A percentile compares a stretch with the other conserved stretches of the same genome.
Conservation (phyloP, 2,797 vertebrate species). For the Arrhamphus sclerolepis region DNA sequence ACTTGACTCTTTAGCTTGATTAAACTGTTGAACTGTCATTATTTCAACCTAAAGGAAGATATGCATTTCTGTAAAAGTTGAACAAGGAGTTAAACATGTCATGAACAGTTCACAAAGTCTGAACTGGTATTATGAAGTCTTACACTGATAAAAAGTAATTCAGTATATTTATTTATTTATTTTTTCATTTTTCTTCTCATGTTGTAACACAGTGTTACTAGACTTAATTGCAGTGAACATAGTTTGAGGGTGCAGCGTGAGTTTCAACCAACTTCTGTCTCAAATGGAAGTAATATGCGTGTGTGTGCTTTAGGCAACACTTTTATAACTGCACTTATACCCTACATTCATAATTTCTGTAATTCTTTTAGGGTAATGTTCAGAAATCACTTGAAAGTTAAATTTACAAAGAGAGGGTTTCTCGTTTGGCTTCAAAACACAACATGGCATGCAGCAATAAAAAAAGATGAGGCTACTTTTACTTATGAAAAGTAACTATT, state of each 20-base stretch:
- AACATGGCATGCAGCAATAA: too few species aligned
- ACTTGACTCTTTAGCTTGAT: constrained; percentile 47
- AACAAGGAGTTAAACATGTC: constrained; percentile 25
- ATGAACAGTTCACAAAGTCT: constrained; percentile 26
- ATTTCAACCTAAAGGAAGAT: constrained; percentile 21
- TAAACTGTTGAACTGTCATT: constrained; percentile 24
- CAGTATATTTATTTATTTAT: background rate
- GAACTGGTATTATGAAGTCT: constrained; percentile 5
- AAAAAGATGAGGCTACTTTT: too few species aligned
- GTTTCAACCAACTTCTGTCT: background rate
- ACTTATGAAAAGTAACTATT: too few species aligned
- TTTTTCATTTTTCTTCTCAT: constrained; percentile 7
- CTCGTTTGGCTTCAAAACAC: too few species aligned
- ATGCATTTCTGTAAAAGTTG: constrained; percentile 30
- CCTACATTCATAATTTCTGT: too few species aligned
- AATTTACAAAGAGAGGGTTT: too few species aligned
- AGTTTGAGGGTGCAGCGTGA: background rate
- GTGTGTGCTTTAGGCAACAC: too few species aligned
- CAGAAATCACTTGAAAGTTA: too few species aligned
- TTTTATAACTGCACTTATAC: too few species aligned
- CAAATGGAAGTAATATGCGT: too few species aligned
- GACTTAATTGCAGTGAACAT: background rate
- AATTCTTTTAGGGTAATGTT: too few species aligned
- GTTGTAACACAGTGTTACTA: constrained; percentile 5
- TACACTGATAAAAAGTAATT: constrained; percentile 11